Percentiles rank a stretch among this genome's conserved stretches.
phyloP scores from a whole-genome alignment of 2,888 invertebrate genomes.

The Parnassius mnemosyne region DNA sequence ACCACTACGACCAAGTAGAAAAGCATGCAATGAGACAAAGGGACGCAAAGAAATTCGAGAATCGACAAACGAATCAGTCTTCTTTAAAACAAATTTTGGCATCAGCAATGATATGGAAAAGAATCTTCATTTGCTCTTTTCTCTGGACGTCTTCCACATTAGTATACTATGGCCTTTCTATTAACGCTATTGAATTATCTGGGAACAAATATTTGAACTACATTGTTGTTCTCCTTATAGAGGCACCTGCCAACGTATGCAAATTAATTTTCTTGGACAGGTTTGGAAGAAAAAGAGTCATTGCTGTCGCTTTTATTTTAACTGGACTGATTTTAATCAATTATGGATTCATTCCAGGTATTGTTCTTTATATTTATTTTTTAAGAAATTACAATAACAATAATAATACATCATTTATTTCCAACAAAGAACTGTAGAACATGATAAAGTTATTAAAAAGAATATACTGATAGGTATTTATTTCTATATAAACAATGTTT shows the following conservation, averaged over 20 bases:
- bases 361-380: background rate
- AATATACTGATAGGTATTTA: no score
- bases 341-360: slow-evolving; percentile 82
- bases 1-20: slow-evolving; percentile 69
- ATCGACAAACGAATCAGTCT: slow-evolving; percentile 56
- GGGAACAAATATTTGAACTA: slow-evolving; percentile 90
- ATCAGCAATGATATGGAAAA: slow-evolving; percentile 78
- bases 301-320: slow-evolving; percentile 81
- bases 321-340: slow-evolving; percentile 83
- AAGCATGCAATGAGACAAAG: slow-evolving; percentile 67
- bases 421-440: no score
- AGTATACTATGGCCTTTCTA: slow-evolving; percentile 89
- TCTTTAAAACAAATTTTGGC: slow-evolving; percentile 61
- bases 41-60: slow-evolving; percentile 62
- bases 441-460: no score
- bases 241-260: slow-evolving; percentile 87
- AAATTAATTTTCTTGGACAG: slow-evolving; percentile 83
- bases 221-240: slow-evolving; percentile 82
- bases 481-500: no score
- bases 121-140: slow-evolving; percentile 84
- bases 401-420: no score
- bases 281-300: slow-evolving; percentile 83
- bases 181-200: slow-evolving; percentile 87
- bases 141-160: slow-evolving; percentile 89
- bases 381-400: no score